Base-by-base conservation (phyloP, 1,140 invertebrate species). In the Reticulitermes speratus region DNA sequence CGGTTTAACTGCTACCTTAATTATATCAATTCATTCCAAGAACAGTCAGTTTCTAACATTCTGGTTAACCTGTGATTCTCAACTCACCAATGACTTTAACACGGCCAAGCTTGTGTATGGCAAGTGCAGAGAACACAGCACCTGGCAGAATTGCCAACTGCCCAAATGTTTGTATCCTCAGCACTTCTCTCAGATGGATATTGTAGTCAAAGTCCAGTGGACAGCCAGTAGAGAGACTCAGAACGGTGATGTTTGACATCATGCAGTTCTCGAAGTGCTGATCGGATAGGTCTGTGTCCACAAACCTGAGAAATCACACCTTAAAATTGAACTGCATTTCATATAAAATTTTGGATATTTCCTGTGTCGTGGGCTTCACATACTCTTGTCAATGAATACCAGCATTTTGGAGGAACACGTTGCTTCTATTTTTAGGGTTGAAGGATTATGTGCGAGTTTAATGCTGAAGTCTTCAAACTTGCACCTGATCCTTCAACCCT, bases 81-180 rank as follows among this genome's bases (percentile, higher is more conserved):
- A 14, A 55, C 52, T 55, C 19, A 93, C 93, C 90, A 88, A 93
- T 90, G 30, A 93, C 88, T 38, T 89, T 88, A 83, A 91, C 91
- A 85, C 92, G 89, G 14, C 93, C 93, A 65, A 93, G 44, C 87
- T 87, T 90, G 86, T 93, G 92, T 87, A 93, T 91, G 32, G 92
- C 85, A 19, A 92, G 88, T 14, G 92, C 91, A 12, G 91, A 90
- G 21, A 93, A 84, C 0, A 93, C 48, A 86, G 92, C 92, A 59
- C 92, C 92, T 12, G 92, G 93, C 23, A 93, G 89, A 69, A 91
- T 88, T 2, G 90, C 90, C 3, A 90, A 38, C 75, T 90, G 90
- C 0, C 90, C 90, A 14, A 90, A 88, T 23, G 91, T 83, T 44
- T 90, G 90, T 87, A 91, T 90, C 16, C 87, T 87, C 85, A 91